Evolutionary conservation across 2,797 vertebrate genomes (phyloP), one percentile per base, ranked within the genome.

Genomic region (Brachyrhaphis roseni): DNA sequence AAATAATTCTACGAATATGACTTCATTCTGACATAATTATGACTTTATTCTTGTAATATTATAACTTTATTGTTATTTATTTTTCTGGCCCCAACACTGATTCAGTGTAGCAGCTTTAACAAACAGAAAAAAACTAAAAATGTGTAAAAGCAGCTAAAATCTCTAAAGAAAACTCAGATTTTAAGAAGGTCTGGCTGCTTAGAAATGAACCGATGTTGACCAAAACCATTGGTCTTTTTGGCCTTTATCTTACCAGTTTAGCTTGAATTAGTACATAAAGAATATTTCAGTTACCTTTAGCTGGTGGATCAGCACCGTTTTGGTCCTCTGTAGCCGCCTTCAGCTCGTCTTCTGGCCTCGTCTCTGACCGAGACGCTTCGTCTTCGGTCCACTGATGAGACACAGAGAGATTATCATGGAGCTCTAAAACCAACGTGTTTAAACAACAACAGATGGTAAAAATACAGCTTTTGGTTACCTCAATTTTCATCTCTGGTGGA

Each of bases 401-500:
- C 70, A 84, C 5, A 84, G 18, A 10, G n/a, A 76, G 2, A 1
- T 1, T 23, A 15, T 11, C 71, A 59, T 39, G 34, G 8, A 34
- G 39, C 36, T 23, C 62, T 11, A 59, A 59, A 8, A 59, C 55
- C 31, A 36, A n/a, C 1, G 51, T 10, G 51, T 53, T 53, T 26
- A 26, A 64, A 5, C 34, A 3, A 15, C 57, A 57, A 34, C 13
- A 13, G 55, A 20, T 57, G n/a, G n/a, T 59, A 59, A 73, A 53
- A 26, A 46, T 31, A 11, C 31, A 36, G 18, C 20, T 39, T 36
- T 26, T 8, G 0, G 4, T 7, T 81, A 91, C 93, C 92, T 90
- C 11, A 0, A 57, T 49, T 57, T 62, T 53, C 1, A 74, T 57
- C 64, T 84, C 72, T 12, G 74, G 39, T n/a, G 57, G 41, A 51